Conservation (phyloP, 2,797 vertebrate genomes). For the Cryptoblepharus egeriae region DNA sequence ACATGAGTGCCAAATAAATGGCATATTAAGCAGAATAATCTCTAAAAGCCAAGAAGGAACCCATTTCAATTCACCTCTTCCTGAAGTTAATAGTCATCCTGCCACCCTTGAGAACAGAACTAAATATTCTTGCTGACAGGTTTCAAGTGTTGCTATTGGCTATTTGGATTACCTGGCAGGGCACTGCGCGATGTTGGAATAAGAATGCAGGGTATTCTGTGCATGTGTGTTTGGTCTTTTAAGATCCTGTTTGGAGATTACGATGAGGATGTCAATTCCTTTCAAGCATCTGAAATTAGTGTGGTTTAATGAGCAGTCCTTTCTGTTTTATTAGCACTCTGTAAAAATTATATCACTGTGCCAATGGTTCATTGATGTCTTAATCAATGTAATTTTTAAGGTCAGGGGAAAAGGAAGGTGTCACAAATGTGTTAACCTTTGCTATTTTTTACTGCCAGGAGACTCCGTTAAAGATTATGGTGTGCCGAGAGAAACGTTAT, state of each 20-base stretch:
- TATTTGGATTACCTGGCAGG: conserved; percentile 37
- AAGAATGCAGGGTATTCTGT: conserved; percentile 37
- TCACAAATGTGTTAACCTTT: conserved; percentile 46
- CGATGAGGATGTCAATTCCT: conserved; percentile 64
- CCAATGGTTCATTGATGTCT: conserved; percentile 10
- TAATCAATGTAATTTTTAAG: conserved; percentile 49
- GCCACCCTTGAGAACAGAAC: conserved; percentile 43
- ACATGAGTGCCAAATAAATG: neutral
- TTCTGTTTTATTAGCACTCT: conserved; percentile 56
- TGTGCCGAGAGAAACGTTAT: conserved; percentile 40
- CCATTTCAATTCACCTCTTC: conserved; percentile 15
- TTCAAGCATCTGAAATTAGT: conserved; percentile 65
- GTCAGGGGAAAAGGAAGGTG: conserved; percentile 40
- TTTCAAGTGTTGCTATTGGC: conserved; percentile 45
- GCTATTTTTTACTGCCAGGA: conserved; percentile 37
- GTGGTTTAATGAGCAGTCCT: conserved; percentile 57
- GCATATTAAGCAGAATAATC: neutral
- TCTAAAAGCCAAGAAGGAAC: conserved; percentile 10
- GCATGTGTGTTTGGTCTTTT: conserved; percentile 14
- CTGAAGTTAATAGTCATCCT: conserved; percentile 33
- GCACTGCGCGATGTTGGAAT: conserved; percentile 36
- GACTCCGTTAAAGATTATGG: conserved; percentile 34
- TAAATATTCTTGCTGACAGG: conserved; percentile 50
- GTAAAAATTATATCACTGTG: conserved; percentile 36
- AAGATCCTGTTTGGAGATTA: conserved; percentile 52